Base-by-base conservation (phyloP, 2,888 invertebrate genomes). In the Entomobrya proxima region DNA sequence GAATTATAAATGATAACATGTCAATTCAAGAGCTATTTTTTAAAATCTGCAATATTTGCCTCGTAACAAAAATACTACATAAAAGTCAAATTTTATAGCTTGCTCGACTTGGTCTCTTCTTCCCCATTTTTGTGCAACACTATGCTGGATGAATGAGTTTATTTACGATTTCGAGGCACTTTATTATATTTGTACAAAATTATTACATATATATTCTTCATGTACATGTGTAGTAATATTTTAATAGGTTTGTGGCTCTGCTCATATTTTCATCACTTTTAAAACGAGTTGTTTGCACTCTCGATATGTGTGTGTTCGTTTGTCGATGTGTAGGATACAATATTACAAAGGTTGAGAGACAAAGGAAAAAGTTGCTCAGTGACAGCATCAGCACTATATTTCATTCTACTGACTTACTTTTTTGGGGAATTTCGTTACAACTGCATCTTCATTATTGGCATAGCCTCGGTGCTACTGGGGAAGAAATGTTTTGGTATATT, bases 351-450 rank as follows among this genome's bases (percentile, higher is more conserved):
- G n/a, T n/a, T 55, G 27, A 55, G 27, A 27, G 55, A 55, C 55
- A 27, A 55, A n/a, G n/a, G 55, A 55, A 55, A 55, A 55, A 55
- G 55, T 55, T 55, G 55, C 27, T 27, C 55, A 55, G 27, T 55
- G 27, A 27, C 55, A 55, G 55, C 13, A 27, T 27, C 55, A 55
- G 27, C 55, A 55, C 55, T 2, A n/a, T n/a, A n/a, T n/a, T n/a
- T n/a, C n/a, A n/a, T n/a, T n/a, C n/a, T n/a, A 55, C 18, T 55
- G 55, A 55, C 55, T 55, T 55, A 55, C 55, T 55, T 55, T 52
- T 52, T 55, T 55, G 55, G 55, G 55, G 55, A 55, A 27, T 55
- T 55, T 55, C 11, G 55, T 27, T 55, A 3, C n/a, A n/a, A 55
- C 55, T 27, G 55, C 55, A n/a, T 50, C 50, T 50, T 27, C 55